phyloP scores from a whole-genome alignment of 2,888 invertebrate species.

The Erynnis tages region DNA sequence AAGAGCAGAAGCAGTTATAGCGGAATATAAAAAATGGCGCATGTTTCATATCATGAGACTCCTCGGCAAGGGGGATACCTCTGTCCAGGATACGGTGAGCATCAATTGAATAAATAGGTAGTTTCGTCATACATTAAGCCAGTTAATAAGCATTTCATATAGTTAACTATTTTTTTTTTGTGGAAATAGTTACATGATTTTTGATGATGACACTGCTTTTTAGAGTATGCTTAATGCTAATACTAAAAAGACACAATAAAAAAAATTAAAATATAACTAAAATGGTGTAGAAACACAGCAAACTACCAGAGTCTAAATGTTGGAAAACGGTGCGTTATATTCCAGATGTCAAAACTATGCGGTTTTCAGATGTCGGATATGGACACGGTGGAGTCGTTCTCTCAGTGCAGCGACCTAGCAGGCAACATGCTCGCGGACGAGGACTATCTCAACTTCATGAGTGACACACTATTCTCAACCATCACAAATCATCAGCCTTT shows the following conservation, averaged over 20 bases:
- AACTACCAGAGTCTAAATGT: conserved; percentile 3
- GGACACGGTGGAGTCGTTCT: conserved; percentile 88
- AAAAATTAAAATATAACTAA: not conserved
- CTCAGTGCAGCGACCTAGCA: conserved; percentile 84
- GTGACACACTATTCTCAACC: conserved; percentile 94
- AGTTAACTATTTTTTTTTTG: too few relatives aligned
- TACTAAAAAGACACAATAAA: not conserved
- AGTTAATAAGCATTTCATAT: too few relatives aligned
- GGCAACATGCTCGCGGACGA: conserved; percentile 91
- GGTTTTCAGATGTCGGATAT: conserved; percentile 84
- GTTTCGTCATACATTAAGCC: too few relatives aligned
- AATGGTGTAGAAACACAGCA: not conserved
- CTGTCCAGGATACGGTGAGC: conserved; percentile 88
- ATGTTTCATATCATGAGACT: conserved; percentile 92
- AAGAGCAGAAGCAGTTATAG: conserved; percentile 96
- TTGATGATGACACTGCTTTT: too few relatives aligned
- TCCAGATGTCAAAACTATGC: conserved; percentile 38
- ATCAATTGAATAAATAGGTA: not conserved
- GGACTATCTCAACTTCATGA: conserved; percentile 93
- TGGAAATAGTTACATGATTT: too few relatives aligned
- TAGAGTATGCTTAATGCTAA: too few relatives aligned
- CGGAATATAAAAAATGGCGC: conserved; percentile 99
- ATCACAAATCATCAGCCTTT: conserved; percentile 93
- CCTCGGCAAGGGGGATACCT: conserved; percentile 87
- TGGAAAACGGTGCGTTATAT: conserved; percentile 27